Evolutionary conservation across 2,888 invertebrate species (phyloP).

Genomic region (Bedellia somnulentella): DNA sequence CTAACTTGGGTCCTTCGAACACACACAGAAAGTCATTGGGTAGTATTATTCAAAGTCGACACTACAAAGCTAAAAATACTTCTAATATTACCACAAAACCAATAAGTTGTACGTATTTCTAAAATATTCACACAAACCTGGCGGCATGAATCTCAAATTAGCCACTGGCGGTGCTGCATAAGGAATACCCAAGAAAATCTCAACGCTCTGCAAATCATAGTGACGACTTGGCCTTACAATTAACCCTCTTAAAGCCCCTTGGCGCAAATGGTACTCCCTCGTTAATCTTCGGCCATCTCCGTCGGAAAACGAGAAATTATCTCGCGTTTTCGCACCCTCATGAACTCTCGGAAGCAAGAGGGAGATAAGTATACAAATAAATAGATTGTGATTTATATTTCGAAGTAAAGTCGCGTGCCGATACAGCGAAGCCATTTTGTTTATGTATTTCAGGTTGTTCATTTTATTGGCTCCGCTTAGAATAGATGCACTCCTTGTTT

Average conservation of each 20-base stretch:
- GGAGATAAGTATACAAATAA: constrained; percentile 52
- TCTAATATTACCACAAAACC: too few relatives aligned
- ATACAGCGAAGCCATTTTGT: constrained; percentile 42
- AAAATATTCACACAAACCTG: constrained; percentile 47
- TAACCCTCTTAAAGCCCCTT: constrained; percentile 70
- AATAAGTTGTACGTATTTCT: background rate
- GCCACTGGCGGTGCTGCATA: constrained; percentile 81
- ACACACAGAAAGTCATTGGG: too few relatives aligned
- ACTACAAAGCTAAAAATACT: too few relatives aligned
- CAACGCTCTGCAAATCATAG: constrained; percentile 65
- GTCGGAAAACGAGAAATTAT: too few relatives aligned
- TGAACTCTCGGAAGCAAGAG: constrained; percentile 43
- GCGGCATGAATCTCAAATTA: constrained; percentile 80
- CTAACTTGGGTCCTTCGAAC: too few relatives aligned
- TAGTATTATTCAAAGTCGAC: too few relatives aligned
- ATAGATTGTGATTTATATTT: constrained; percentile 47
- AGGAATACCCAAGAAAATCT: constrained; percentile 78
- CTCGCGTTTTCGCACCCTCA: constrained; percentile 31
- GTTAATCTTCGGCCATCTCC: constrained; percentile 49
- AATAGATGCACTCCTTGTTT: constrained; percentile 21
- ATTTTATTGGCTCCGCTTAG: constrained; percentile 7
- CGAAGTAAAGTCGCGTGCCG: constrained; percentile 35
- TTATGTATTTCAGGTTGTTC: constrained; percentile 23
- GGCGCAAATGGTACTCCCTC: constrained; percentile 65
- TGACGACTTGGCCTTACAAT: constrained; percentile 66